Base-by-base conservation (phyloP, 2,113 vertebrate genomes). In the Aplodontia rufa region DNA sequence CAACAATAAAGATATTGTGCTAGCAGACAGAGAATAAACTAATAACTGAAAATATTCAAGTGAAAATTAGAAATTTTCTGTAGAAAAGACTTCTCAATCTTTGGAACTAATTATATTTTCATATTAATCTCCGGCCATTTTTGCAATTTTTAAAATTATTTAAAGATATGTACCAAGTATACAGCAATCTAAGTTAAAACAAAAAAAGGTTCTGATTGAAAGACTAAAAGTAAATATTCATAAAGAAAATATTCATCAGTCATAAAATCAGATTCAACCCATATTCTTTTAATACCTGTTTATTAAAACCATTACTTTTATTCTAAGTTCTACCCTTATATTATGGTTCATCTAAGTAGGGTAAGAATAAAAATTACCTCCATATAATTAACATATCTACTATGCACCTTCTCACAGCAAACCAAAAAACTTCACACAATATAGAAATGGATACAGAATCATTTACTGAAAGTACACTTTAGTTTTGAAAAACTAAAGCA, bases 161-260 rank as follows among this genome's bases (percentile, higher is more conserved):
- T 90, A 69, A 95, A 94, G 24, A 80, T 47, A 53, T n/a, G n/a
- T 26, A 81, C 30, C 0, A 91, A 88, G 17, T 79, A 78, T 10
- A 32, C 3, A 71, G 24, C 32, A 87, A 88, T 64, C n/a, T 96
- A 95, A 96, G 83, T 62, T 35, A 66, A 42, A 84, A 93, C n/a
- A 47, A 75, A 28, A 1, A 66, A 14, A 83, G 32, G 10, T 64
- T 91, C 40, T 88, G 32, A 42, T 80, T 6, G 87, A 87, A 87
- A 83, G 17, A 87, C 69, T 55, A 47, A 87, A 88, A 69, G 22
- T 76, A 35, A 92, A 90, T 86, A 76, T 93, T 94, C 71, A 75
- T 35, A 69, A 84, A 92, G 85, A 58, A 86, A 76, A 62, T 58
- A 35, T 95, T 40, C 28, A 37, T 66, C n/a, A 87, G n/a, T 69